Conservation (phyloP, 2,888 invertebrate species). For the Papilio protenor region DNA sequence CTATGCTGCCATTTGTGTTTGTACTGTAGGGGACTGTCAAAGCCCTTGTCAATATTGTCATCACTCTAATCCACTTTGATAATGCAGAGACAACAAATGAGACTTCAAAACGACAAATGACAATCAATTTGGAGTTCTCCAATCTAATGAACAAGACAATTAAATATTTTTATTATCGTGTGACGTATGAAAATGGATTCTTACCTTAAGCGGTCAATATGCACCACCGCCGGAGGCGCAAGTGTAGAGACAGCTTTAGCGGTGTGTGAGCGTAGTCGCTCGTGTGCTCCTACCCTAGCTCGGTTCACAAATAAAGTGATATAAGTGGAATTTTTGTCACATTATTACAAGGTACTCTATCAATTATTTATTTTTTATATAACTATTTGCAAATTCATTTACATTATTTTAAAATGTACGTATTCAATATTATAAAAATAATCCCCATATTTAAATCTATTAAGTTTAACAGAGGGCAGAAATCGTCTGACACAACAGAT, state of each 20-base stretch:
- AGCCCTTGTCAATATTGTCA: not conserved
- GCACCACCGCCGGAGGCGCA: constrained; percentile 59
- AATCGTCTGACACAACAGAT: no score
- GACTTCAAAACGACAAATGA: not conserved
- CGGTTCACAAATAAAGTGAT: constrained; percentile 55
- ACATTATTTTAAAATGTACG: not conserved
- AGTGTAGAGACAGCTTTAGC: constrained; percentile 45
- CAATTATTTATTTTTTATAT: not conserved
- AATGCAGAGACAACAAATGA: not conserved
- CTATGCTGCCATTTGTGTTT: no score
- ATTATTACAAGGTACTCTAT: constrained; percentile 5
- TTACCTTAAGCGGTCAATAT: constrained; percentile 74
- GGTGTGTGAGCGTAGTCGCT: constrained; percentile 58
- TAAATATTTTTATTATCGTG: not conserved
- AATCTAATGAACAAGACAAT: not conserved
- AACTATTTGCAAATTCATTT: not conserved
- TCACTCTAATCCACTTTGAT: not conserved
- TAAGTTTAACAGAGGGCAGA: no score
- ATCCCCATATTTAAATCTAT: no score
- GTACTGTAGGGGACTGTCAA: no score
- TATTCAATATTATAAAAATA: no score
- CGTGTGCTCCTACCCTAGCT: constrained; percentile 62
- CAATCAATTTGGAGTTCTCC: not conserved
- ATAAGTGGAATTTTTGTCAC: constrained; percentile 51
- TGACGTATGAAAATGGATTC: constrained; percentile 55